Conservation (phyloP, 2,888 invertebrate species). For the Amblyjoppa fuscipennis region DNA sequence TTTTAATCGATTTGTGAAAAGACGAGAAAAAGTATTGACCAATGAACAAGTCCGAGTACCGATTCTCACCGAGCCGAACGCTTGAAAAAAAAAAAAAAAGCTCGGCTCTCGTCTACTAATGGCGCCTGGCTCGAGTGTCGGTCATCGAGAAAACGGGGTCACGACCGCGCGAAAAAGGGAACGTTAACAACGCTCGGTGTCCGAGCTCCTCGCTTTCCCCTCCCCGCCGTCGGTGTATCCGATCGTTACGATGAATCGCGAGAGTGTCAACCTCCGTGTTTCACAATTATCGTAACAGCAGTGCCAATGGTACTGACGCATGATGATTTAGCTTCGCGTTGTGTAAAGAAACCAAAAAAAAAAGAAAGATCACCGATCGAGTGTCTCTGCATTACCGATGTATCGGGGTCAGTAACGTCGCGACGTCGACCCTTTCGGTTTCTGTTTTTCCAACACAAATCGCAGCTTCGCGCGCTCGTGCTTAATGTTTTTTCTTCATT, state of each 20-base stretch:
- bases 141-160: conserved; percentile 83
- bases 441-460: background rate
- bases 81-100: background rate
- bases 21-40: background rate
- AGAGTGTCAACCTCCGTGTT: conserved; percentile 71
- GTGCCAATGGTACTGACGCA: conserved; percentile 69
- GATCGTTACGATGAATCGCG: conserved; percentile 61
- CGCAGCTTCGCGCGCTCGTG: background rate
- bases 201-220: background rate
- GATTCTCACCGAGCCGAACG: conserved; percentile 31
- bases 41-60: conserved; percentile 26
- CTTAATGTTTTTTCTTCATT: background rate
- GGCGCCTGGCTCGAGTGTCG: conserved; percentile 77
- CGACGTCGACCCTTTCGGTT: conserved; percentile 3
- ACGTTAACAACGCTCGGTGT: conserved; percentile 69
- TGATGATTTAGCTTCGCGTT: conserved; percentile 69
- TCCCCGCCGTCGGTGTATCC: conserved; percentile 59
- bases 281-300: conserved; percentile 45
- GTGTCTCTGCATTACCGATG: background rate
- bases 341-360: background rate
- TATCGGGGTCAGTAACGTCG: conserved; percentile 16
- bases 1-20: background rate
- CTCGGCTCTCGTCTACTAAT: conserved; percentile 63
- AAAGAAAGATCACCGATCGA: background rate
- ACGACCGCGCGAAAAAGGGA: conserved; percentile 82